These are phyloP conservation scores for Sturnira hondurensis DNA, from an alignment of 2,113 vertebrate genomes.

Conservation along the genomic window DNA sequence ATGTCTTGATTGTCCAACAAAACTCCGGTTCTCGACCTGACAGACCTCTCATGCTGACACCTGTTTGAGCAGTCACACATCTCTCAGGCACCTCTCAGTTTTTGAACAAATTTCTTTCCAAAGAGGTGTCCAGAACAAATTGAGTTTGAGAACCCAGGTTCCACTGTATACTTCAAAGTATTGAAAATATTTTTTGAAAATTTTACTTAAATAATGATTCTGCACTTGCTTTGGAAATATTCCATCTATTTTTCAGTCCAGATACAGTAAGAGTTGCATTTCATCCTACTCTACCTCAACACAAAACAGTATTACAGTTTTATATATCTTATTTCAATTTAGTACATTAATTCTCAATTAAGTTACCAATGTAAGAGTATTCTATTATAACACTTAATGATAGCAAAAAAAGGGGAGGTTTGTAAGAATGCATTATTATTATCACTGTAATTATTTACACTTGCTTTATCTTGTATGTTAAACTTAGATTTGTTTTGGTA, in stretches of 20 bases:
- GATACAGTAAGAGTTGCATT: not conserved
- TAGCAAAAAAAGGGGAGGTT: not conserved
- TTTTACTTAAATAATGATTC: not conserved
- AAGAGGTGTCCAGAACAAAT: too few relatives aligned
- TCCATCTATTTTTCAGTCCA: not conserved
- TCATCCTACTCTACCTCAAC: not conserved
- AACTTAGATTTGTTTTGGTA: not conserved
- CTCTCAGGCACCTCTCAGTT: too few relatives aligned
- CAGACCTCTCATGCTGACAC: too few relatives aligned
- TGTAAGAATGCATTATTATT: not conserved
- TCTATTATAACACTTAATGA: not conserved
- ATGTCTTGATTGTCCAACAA: too few relatives aligned
- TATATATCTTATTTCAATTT: not conserved
- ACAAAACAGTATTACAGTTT: not conserved
- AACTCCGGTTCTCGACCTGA: rapidly evolving
- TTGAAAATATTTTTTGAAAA: not conserved
- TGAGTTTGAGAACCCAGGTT: too few relatives aligned
- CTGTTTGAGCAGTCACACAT: too few relatives aligned
- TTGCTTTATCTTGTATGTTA: not conserved
- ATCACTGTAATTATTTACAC: not conserved
- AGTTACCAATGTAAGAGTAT: not conserved
- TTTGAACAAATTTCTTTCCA: too few relatives aligned
- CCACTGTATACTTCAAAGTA: not conserved
- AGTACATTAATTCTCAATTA: not conserved
- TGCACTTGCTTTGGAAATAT: not conserved